Base-by-base conservation (phyloP, 2,113 vertebrate species). In the Macrotis lagotis region DNA sequence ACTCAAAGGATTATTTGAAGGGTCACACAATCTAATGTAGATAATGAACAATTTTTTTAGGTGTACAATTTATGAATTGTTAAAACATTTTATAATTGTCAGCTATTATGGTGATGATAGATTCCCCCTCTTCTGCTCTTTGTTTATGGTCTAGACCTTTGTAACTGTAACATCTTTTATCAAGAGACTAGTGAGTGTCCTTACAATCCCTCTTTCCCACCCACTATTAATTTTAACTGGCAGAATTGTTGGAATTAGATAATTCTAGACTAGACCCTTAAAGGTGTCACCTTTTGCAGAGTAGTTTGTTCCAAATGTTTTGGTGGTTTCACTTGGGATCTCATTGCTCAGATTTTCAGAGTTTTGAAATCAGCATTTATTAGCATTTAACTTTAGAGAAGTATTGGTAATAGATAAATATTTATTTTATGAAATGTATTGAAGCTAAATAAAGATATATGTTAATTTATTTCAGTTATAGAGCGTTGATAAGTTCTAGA, bases 351-450 rank as follows among this genome's bases (percentile, higher is more conserved):
- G 88, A 90, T 24, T 24, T 93, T 10, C 0, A 9, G 91, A 90
- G 52, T 59, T 93, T 96, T 95, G 37, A 95, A 96, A 31, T 93
- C 90, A 94, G 31, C 24, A 25, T n/a, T n/a, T n/a, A n/a, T 92
- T 94, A 93, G 83, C 66, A 90, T 90, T 96, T 89, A 91, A 91
- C 91, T 95, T 90, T 50, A 51, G n/a, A 91, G 83, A 94, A 95
- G 47, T 48, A 16, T 83, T 83, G n/a, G 44, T 48, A 9, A 91
- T 24, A 59, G 16, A 2, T 11, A 0, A 51, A 31, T 31, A 37
- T 8, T 94, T 49, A 1, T 19, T 92, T 37, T 94, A 24, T 92
- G 50, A 92, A 90, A 88, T 91, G 47, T 90, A 53, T 94, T 1
- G 88, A 93, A 48, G 92, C 22, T 90, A 93, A 94, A 92, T 93